Evolutionary conservation across 2,113 vertebrate genomes (phyloP), one percentile per base, ranked within the genome.

Genomic region (Nansenia antarctica): DNA sequence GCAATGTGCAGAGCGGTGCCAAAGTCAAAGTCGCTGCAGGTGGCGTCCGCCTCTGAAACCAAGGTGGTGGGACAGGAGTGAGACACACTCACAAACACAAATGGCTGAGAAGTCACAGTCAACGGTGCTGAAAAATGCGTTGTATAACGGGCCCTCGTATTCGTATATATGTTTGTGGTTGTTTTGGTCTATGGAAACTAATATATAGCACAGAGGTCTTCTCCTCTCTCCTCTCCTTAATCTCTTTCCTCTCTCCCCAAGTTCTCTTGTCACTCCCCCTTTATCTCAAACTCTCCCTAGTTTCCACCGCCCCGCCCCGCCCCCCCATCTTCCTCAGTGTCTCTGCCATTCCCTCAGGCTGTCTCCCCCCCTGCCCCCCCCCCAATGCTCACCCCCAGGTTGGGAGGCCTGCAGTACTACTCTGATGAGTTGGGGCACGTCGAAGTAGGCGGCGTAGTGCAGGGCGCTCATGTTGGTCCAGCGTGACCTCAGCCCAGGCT

Each of bases 391-490:
- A 96, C 97, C 98, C 94, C 94, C 97, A 22, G 94, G 93, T 75
- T 93, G 94, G 9, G 94, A 94, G 5, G 93, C 92, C 89, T 96
- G 95, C 88, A 97, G 73, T 81, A 99, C 94, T 70, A 98, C 87
- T 15, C 79, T 78, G 76, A 98, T 94, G 9, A 99, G 93, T 53
- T 95, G 94, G 6, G 97, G 96, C 65, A 99, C 96, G 62, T 99
- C 98, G 31, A 99, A 99, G 86, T 99, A 99, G 2, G 98, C 94
- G 15, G 97, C 98, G 18, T 99, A 99, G 84, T 99, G 98, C 87
- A 99, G 86, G 39, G 98, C 96, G 76, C 95, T 97, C 98, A 99
- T 99, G 81, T 98, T 97, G 20, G 98, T 99, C 98, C 98, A 99
- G 29, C 96, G 95, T 52, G 96, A 98, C 52, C 96, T 94, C 47